These are phyloP conservation scores for Cichladusa arquata DNA, from an alignment of 2,113 vertebrate genomes.

Conservation along the genomic window DNA sequence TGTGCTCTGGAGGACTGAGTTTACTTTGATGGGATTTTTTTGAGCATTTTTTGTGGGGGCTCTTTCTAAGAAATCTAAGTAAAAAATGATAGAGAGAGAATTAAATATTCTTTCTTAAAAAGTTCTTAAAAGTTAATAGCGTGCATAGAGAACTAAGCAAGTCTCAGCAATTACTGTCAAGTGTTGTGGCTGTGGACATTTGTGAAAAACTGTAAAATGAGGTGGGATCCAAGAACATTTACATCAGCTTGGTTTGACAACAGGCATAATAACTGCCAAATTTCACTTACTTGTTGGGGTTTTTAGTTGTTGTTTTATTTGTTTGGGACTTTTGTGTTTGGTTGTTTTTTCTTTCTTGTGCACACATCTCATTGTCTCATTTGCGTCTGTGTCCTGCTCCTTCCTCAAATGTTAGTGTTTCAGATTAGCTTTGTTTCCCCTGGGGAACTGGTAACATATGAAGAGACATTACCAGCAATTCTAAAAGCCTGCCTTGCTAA, in stretches of 20 bases:
- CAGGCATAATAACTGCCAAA: not conserved
- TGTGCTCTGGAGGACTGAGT: not conserved
- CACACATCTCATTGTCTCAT: not conserved
- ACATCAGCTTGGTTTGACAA: not conserved
- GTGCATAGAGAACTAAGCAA: not conserved
- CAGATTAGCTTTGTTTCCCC: not conserved
- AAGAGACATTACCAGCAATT: not conserved
- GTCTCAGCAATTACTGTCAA: not conserved
- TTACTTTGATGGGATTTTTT: not conserved
- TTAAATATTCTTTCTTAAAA: not conserved
- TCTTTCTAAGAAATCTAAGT: not conserved
- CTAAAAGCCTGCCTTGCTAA: not conserved
- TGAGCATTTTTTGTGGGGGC: not conserved
- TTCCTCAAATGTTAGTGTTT: not conserved
- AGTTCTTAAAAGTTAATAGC: not conserved
- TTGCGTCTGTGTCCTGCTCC: rapidly evolving
- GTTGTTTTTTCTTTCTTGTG: not conserved
- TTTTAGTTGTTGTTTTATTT: not conserved
- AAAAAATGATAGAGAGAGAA: not conserved
- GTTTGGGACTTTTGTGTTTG: not conserved
- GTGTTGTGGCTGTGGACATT: not conserved
- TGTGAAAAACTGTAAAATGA: not conserved
- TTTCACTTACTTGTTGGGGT: not conserved
- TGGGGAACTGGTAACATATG: not conserved
- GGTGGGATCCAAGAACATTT: not conserved